Conservation (phyloP, 2,888 invertebrate genomes). For the Desoria tigrina region DNA sequence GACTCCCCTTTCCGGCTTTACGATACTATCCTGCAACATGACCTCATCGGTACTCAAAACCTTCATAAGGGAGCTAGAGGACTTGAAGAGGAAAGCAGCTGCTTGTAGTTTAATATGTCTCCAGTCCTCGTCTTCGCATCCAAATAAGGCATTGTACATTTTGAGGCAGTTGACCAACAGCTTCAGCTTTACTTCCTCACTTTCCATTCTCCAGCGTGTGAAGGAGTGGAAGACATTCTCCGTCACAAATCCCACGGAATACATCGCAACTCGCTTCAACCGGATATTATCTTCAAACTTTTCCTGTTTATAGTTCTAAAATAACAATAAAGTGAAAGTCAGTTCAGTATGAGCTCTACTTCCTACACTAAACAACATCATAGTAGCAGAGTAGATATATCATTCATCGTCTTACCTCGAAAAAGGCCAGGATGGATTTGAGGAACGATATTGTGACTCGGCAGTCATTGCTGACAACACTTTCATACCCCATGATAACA, state of each 20-base stretch:
- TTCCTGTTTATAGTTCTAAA: too few species aligned
- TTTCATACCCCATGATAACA: conserved; percentile 46
- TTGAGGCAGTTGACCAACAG: conserved; percentile 39
- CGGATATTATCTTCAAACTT: too few species aligned
- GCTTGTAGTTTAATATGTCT: conserved; percentile 28
- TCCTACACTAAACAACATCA: too few species aligned
- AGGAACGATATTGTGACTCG: conserved; percentile 42
- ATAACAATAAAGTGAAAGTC: too few species aligned
- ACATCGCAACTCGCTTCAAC: not conserved
- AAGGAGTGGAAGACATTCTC: conserved; percentile 45
- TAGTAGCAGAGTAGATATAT: too few species aligned
- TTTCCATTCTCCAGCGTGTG: conserved; percentile 40
- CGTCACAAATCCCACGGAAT: conserved; percentile 34
- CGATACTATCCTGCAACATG: conserved; percentile 37
- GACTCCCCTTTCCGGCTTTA: conserved; percentile 36
- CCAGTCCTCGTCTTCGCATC: conserved; percentile 23
- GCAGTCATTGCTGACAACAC: conserved; percentile 33
- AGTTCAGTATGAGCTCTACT: too few species aligned
- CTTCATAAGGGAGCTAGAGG: conserved; percentile 39
- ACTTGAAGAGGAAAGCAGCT: conserved; percentile 28
- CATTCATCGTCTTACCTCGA: conserved; percentile 17
- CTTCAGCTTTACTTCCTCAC: conserved; percentile 28
- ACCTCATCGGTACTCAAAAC: conserved; percentile 35
- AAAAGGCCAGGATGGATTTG: conserved; percentile 15
- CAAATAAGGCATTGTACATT: conserved; percentile 35